These are phyloP conservation scores for Eupithecia insigniata DNA, from an alignment of 2,888 invertebrate species.

Conservation along the genomic window DNA sequence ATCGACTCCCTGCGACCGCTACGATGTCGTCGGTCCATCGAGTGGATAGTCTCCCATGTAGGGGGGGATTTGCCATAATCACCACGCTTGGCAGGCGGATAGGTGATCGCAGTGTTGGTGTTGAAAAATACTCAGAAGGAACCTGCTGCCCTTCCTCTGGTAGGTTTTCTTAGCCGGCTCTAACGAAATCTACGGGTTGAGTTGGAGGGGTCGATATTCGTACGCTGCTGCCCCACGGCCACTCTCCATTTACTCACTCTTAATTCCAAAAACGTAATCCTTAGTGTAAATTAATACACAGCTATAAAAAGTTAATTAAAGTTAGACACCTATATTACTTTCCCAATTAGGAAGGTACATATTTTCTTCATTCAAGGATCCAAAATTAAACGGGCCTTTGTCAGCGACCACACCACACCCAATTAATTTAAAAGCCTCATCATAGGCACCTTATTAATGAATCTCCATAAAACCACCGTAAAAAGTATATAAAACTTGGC, in stretches of 20 bases:
- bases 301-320: background rate
- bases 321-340: background rate
- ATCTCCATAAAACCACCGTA: slow-evolving; percentile 18
- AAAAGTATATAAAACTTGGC: slow-evolving; percentile 21
- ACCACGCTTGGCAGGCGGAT: no score
- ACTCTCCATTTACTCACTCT: background rate
- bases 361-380: background rate
- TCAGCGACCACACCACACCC: background rate
- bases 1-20: no score
- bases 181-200: no score
- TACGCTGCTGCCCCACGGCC: no score
- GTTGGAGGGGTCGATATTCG: no score
- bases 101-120: no score
- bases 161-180: no score
- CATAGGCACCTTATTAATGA: slow-evolving; percentile 1
- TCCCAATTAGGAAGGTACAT: background rate
- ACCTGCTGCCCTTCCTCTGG: no score
- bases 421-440: slow-evolving; percentile 5
- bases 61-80: no score
- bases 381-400: background rate
- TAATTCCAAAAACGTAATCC: background rate
- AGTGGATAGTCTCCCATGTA: no score
- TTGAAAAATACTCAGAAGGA: no score
- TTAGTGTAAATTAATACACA: background rate
- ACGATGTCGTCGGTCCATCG: no score